Conservation (phyloP, 2,888 invertebrate genomes). For the Drosophila colorata region DNA sequence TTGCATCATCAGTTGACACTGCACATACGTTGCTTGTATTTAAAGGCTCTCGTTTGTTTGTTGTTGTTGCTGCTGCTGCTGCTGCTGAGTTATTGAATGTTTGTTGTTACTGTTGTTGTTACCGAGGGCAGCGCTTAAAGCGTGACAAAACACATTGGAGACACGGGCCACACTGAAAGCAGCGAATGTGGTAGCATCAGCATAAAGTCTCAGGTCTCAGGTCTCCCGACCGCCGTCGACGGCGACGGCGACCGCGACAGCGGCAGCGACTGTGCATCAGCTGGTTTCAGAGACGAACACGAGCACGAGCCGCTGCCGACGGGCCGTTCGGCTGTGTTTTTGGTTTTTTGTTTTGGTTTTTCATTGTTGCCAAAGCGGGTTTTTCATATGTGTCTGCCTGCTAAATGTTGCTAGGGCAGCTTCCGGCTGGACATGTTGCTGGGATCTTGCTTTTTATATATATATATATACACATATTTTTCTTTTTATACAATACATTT, state of each 20-base stretch:
- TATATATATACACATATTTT: not conserved
- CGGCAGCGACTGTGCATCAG: slow-evolving; percentile 52
- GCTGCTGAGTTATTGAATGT: slow-evolving; percentile 18
- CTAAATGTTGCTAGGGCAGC: slow-evolving; percentile 73
- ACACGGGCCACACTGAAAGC: slow-evolving; percentile 85
- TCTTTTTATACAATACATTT: not conserved
- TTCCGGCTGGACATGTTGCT: slow-evolving; percentile 68
- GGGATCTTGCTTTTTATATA: slow-evolving; percentile 6
- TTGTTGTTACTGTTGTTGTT: slow-evolving; percentile 14
- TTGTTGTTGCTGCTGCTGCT: slow-evolving; percentile 11
- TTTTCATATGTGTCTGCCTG: slow-evolving; percentile 36
- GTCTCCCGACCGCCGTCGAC: slow-evolving; percentile 45
- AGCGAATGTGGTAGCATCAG: slow-evolving; percentile 81
- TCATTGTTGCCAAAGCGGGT: slow-evolving; percentile 64
- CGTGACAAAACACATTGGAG: slow-evolving; percentile 85
- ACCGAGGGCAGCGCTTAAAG: slow-evolving; percentile 75
- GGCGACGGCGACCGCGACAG: slow-evolving; percentile 16
- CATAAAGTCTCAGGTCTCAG: slow-evolving; percentile 76
- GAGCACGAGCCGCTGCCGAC: slow-evolving; percentile 48
- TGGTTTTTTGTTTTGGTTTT: slow-evolving; percentile 57
- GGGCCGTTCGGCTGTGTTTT: slow-evolving; percentile 45
- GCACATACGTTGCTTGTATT: slow-evolving; percentile 64
- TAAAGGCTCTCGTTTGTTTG: slow-evolving; percentile 9
- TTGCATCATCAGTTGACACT: slow-evolving; percentile 53
- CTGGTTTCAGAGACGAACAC: slow-evolving; percentile 53